Conservation (phyloP, 2,113 vertebrate species). For the Thryonomys swinderianus region DNA sequence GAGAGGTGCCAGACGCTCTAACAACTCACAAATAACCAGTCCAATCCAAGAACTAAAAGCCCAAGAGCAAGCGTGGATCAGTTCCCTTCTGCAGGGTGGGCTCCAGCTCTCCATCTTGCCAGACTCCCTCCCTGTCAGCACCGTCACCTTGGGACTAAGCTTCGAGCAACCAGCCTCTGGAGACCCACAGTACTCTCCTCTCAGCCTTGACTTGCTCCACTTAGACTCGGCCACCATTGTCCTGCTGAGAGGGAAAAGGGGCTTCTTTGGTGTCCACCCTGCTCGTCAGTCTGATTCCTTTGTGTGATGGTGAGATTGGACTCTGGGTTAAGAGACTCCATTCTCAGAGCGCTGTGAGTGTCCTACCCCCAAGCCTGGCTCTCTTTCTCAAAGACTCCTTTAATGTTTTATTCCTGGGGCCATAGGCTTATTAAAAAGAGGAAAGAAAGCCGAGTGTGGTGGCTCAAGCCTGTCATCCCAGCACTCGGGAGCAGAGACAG, state of each 20-base stretch:
- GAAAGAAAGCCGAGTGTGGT: too few relatives aligned
- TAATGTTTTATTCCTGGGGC: background rate
- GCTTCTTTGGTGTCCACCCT: accelerated
- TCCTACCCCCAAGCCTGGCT: background rate
- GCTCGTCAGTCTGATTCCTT: background rate
- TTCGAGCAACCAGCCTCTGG: background rate
- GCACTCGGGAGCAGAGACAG: too few relatives aligned
- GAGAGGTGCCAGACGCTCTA: too few relatives aligned
- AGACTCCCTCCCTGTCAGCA: background rate
- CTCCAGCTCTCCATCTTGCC: background rate
- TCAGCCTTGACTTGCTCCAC: background rate
- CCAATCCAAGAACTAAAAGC: background rate
- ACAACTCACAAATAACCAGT: background rate
- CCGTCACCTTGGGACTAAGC: background rate
- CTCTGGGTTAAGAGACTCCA: background rate
- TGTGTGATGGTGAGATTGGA: background rate
- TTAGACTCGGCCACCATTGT: background rate
- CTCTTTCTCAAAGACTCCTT: background rate
- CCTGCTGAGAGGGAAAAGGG: background rate
- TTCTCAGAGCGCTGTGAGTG: background rate
- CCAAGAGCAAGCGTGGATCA: background rate
- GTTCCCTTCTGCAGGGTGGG: background rate
- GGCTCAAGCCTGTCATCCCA: too few relatives aligned
- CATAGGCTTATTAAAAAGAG: background rate
- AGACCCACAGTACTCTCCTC: background rate